Base-by-base conservation (phyloP, 2,113 vertebrate species). In the Cochlearius cochlearius region DNA sequence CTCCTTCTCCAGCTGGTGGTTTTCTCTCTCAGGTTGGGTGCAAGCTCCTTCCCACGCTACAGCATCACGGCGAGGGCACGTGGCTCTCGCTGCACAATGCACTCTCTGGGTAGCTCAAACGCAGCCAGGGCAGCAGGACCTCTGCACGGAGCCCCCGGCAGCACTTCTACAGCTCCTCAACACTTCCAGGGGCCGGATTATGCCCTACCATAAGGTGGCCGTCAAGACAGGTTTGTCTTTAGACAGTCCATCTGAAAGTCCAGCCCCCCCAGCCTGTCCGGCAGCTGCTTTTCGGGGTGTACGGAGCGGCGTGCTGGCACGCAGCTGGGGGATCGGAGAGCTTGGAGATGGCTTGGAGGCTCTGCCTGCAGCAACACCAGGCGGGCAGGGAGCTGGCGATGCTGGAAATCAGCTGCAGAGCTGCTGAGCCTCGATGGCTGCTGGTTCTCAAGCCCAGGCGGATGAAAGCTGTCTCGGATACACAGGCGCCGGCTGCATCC, bases 261-360 rank as follows among this genome's bases (percentile, higher is more conserved):
- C 36, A 80, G n/a, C 53, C 23, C 15, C 15, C 9, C 2, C 55
- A 47, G 39, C 43, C 30, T 3, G 15, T 41, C 68, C 1, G 2
- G 36, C 2, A 0, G 81, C 32, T 15, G 39, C 47, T n/a, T 15
- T 10, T 8, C 3, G 6, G 20, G 53, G 11, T 0, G 11, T 50
- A 63, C 7, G 2, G 36, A 62, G 23, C 3, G 0, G 4, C 19
- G n/a, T 29, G 67, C 71, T 4, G 14, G 58, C 50, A 50, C 1
- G 4, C 18, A 38, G 52, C 11, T 2, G 0, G 8, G 43, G 26
- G 32, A 21, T 10, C 19, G 10, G 29, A 38, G 43, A 79, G n/a
- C 29, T 29, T 29, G 17, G 36, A 63, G 60, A 13, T 36, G 29
- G 7, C 36, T 1, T 5, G 27, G 79, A 62, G 15, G 16, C 27